phyloP scores from a whole-genome alignment of 2,797 vertebrate genomes.

The Sebastes elongatus region DNA sequence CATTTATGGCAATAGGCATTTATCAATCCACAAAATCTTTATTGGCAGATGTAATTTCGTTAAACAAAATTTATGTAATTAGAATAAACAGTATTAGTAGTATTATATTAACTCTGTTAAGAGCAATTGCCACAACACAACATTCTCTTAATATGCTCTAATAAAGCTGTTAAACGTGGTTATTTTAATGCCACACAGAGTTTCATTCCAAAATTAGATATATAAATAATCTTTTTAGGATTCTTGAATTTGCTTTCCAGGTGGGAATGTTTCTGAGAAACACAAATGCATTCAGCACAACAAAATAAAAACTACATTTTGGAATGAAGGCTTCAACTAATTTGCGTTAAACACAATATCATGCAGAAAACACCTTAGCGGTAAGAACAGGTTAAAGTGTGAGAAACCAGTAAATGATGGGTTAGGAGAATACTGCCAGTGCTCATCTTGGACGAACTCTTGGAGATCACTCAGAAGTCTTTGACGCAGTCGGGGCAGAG shows the following conservation, averaged over 20 bases:
- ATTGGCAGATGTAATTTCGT: conserved; percentile 20
- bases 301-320: not conserved
- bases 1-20: not conserved
- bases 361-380: not conserved
- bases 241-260: not conserved
- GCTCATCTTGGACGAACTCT: not conserved
- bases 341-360: not conserved
- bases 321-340: not conserved
- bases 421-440: not conserved
- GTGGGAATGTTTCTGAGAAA: not conserved
- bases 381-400: conserved; percentile 19
- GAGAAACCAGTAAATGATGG: conserved; percentile 3
- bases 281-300: not conserved
- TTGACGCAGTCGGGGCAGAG: conserved; percentile 93
- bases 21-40: conserved; percentile 1
- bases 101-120: conserved; percentile 15
- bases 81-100: conserved; percentile 40
- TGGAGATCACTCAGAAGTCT: conserved; percentile 82
- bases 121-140: not conserved
- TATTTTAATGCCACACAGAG: not conserved
- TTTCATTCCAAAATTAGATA: conserved; percentile 6
- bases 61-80: conserved; percentile 1
- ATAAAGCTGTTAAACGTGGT: not conserved
- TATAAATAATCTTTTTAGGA: not conserved
- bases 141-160: not conserved